A percentile compares a stretch with the other conserved stretches of the same genome.
Conservation (phyloP, 2,797 vertebrate species). For the Sebastiscus albofasciatus region DNA sequence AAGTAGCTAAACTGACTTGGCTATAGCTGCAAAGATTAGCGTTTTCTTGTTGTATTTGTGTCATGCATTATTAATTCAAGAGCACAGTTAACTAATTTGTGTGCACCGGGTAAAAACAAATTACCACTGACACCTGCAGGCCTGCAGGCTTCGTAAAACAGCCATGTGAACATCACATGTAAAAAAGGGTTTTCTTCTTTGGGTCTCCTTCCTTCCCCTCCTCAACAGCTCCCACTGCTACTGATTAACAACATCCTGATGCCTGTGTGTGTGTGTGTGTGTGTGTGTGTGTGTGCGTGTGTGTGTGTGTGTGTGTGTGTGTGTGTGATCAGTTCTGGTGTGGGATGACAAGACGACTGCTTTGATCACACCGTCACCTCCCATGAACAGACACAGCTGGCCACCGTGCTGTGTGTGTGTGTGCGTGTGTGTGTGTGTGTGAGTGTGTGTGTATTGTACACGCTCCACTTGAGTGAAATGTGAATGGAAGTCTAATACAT, state of each 20-base stretch:
- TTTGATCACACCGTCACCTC: slow-evolving; percentile 73
- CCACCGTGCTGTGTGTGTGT: slow-evolving; percentile 11
- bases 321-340: slow-evolving; percentile 50
- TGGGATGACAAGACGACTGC: slow-evolving; percentile 56
- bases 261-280: slow-evolving; percentile 15
- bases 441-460: slow-evolving; percentile 5
- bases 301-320: background rate
- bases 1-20: background rate
- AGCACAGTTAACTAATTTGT: background rate
- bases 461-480: background rate
- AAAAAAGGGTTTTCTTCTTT: background rate
- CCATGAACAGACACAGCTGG: slow-evolving; percentile 62
- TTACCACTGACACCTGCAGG: background rate
- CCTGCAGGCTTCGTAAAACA: background rate
- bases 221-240: slow-evolving; percentile 42
- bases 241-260: slow-evolving; percentile 66
- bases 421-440: slow-evolving; percentile 2
- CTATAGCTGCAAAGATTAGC: background rate
- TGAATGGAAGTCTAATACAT: slow-evolving; percentile 1
- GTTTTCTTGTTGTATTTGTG: background rate
- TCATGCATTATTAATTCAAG: background rate
- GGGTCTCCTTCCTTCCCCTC: slow-evolving; percentile 3
- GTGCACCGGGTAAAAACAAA: background rate
- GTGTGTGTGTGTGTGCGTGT: slow-evolving; percentile 1
- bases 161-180: background rate